These are phyloP conservation scores for Protodeltote pygarga DNA, from an alignment of 2,888 invertebrate genomes.

Conservation along the genomic window DNA sequence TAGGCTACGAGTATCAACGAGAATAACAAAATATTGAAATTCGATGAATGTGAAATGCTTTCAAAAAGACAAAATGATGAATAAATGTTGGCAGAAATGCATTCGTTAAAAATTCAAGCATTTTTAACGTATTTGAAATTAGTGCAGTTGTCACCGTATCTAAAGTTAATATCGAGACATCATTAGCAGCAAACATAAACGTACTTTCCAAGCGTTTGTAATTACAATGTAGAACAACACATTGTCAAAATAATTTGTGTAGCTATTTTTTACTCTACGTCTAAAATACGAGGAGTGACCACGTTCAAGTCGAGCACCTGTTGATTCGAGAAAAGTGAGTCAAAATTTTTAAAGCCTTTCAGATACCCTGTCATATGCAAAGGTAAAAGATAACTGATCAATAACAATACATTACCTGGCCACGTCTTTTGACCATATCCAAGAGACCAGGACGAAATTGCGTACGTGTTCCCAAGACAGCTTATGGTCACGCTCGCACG, in stretches of 20 bases:
- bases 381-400: slow-evolving; percentile 17
- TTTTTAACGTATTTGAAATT: too few relatives aligned
- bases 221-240: slow-evolving; percentile 4
- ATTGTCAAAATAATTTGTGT: background rate
- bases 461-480: slow-evolving; percentile 53
- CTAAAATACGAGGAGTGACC: slow-evolving; percentile 46
- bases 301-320: slow-evolving; percentile 59
- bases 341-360: slow-evolving; percentile 35
- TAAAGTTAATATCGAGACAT: slow-evolving; percentile 1
- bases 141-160: slow-evolving; percentile 1
- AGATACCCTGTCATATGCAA: slow-evolving; percentile 12
- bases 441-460: slow-evolving; percentile 52
- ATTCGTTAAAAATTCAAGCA: slow-evolving; percentile 6
- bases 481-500: slow-evolving; percentile 65
- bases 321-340: slow-evolving; percentile 56
- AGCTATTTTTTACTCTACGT: slow-evolving; percentile 16
- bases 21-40: background rate
- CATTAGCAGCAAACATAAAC: slow-evolving; percentile 1
- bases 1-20: background rate
- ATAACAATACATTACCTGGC: slow-evolving; percentile 60
- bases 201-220: slow-evolving; percentile 7
- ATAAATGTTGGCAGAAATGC: background rate
- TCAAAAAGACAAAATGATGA: background rate
- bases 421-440: slow-evolving; percentile 69
- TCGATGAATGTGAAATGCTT: background rate